A percentile compares a stretch with the other conserved stretches of the same genome.
Evolutionary conservation across 2,113 vertebrate species (phyloP).

Genomic region (Bostrychus sinensis): DNA sequence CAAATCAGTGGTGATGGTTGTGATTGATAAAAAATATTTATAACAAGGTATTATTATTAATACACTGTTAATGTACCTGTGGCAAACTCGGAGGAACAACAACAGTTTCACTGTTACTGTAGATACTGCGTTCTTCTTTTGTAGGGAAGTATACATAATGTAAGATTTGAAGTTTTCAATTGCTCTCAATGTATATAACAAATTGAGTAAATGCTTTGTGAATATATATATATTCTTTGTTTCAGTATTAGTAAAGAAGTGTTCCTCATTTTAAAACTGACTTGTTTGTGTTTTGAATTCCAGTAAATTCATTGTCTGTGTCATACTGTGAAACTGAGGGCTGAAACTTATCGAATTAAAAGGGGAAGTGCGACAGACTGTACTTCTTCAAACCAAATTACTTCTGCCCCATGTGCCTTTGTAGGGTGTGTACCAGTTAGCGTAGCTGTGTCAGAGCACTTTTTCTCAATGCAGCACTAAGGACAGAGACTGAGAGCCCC

Average conservation of each 20-base stretch:
- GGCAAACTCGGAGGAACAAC: too few relatives aligned
- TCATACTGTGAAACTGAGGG: neutral
- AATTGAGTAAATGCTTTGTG: constrained; percentile 4
- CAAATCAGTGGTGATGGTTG: too few relatives aligned
- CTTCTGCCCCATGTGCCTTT: neutral
- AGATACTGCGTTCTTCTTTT: too few relatives aligned
- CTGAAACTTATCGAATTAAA: constrained; percentile 13
- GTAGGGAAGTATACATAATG: too few relatives aligned
- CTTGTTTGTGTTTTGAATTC: neutral
- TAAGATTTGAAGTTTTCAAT: neutral
- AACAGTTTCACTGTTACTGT: too few relatives aligned
- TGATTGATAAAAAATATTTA: too few relatives aligned
- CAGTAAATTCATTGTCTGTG: neutral
- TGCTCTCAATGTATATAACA: constrained; percentile 6
- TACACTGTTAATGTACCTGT: too few relatives aligned
- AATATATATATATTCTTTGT: too few relatives aligned
- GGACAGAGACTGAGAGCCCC: constrained; percentile 1
- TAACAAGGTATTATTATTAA: too few relatives aligned
- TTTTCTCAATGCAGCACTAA: neutral
- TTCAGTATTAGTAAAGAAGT: neutral
- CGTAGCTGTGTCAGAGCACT: neutral
- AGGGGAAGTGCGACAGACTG: constrained; percentile 48
- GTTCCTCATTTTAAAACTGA: neutral
- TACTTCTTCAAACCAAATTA: neutral
- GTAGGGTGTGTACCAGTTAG: neutral